A percentile compares a stretch with the other conserved stretches of the same genome.
Evolutionary conservation across 2,888 invertebrate species (phyloP).

Genomic region (Diarsia rubi): DNA sequence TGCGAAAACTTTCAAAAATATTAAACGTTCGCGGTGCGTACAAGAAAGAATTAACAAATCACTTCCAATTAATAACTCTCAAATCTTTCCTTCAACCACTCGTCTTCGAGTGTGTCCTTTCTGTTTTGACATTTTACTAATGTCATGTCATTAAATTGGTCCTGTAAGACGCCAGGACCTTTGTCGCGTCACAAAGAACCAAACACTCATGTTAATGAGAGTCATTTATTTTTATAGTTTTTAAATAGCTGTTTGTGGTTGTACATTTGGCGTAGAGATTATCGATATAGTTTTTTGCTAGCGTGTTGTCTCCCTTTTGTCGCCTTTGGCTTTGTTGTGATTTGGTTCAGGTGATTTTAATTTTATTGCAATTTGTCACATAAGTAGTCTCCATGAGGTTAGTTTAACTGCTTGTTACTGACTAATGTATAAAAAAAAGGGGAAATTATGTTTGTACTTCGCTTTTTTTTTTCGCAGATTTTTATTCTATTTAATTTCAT

Average conservation of each 20-base stretch:
- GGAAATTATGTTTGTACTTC: no score
- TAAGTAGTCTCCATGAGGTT: no score
- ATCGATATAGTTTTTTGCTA: slow-evolving; percentile 71
- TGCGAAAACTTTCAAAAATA: slow-evolving; percentile 80
- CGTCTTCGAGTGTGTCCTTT: slow-evolving; percentile 84
- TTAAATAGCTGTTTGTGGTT: slow-evolving; percentile 87
- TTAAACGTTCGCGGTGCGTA: slow-evolving; percentile 79
- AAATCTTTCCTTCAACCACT: slow-evolving; percentile 72
- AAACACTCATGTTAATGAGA: slow-evolving; percentile 86
- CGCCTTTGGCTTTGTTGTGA: slow-evolving; percentile 44
- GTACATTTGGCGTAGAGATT: slow-evolving; percentile 83
- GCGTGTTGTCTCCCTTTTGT: slow-evolving; percentile 59
- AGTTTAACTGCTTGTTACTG: no score
- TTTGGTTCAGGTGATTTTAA: slow-evolving; percentile 22
- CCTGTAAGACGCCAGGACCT: slow-evolving; percentile 79
- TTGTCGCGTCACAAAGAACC: slow-evolving; percentile 81
- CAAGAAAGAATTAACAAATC: slow-evolving; percentile 88
- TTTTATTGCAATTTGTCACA: slow-evolving; percentile 11
- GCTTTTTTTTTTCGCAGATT: no score
- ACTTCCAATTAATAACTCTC: slow-evolving; percentile 85
- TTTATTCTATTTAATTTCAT: no score
- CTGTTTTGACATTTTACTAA: slow-evolving; percentile 91
- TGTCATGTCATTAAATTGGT: slow-evolving; percentile 85
- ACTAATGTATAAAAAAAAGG: no score
- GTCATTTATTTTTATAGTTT: slow-evolving; percentile 88